Evolutionary conservation across 30 jellyfish, hydroid and myxozoan species (phyloP), one percentile per base, ranked within the genome.

Genomic region (Hydractinia symbiolongicarpus): DNA sequence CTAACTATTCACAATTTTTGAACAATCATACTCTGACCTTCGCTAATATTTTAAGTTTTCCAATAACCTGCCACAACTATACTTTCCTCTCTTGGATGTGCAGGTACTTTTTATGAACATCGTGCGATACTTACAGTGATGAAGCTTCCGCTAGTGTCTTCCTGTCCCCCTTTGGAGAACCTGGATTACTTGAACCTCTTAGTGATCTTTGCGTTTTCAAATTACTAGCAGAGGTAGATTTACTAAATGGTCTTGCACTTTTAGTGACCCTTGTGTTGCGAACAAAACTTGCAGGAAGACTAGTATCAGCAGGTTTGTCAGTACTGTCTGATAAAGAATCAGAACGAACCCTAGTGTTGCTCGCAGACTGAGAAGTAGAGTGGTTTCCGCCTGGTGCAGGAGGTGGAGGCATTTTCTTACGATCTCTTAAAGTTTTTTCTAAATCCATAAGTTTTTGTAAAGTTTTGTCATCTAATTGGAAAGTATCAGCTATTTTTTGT

Each of bases 401-500:
- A 55, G 97, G 97, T 1, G 97, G 97, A 54, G 97, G 97, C 97
- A 86, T 85, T n/a, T 69, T 84, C 61, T 86, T 86, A 30, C 75
- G 21, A 72, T 91, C 96, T 79, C 82, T 90, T 50, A 90, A 67
- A 9, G 97, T 78, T 61, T 84, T 84, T 69, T 90, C 97, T 54
- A 90, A 74, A 50, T 90, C 97, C 86, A 84, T 54, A 16, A 90
- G 84, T 77, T 90, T 90, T 76, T 90, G 88, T 81, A 90, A 52
- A 49, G 85, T 77, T 55, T 77, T 77, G 13, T 77, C 85, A 61
- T 77, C 85, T 16, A 77, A 55, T 55, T 77, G 85, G 40, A 77
- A 77, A 9, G 78, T 55, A 17, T 77, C 85, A 53, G 85, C 81
- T 7, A 77, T 16, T 53, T 60, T 52, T 52, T 10, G 73, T 77